Base-by-base conservation (phyloP, 2,888 invertebrate species). In the Plebejus anna region DNA sequence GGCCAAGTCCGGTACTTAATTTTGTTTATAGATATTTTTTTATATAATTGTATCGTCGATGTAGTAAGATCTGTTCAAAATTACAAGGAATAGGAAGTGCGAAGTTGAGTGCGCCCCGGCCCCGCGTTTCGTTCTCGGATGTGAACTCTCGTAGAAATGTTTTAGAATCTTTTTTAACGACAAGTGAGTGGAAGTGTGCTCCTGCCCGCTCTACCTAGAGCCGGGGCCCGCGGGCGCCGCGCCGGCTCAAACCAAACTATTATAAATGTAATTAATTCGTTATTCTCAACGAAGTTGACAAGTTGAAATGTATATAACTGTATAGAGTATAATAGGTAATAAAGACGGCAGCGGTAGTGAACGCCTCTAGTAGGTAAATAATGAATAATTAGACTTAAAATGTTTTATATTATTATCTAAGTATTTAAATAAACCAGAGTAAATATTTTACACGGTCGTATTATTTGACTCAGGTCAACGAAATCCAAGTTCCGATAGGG, bases 1-100 rank as follows among this genome's bases (percentile, higher is more conserved):
- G 92, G 92, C 93, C 93, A 91, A 92, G 84, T 90, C 92, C 89
- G 93, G 93, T 94, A 93, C 93, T 92, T 92, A 92, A 91, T 86
- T 90, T 89, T 92, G 92, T 91, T 89, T 90, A 91, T 91, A 90
- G 89, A 91, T 92, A 91, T 94, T 91, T 93, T 92, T 92, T 92
- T 47, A 91, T 91, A 89, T 91, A 90, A 92, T 16, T 92, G 92
- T 94, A 92, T 90, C 90, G 89, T 90, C 91, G 87, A 90, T 89
- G 89, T 92, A 90, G 91, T 90, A 89, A 89, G 89, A 76, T 90
- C 90, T 90, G 90, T 57, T 38, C 76, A 76, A 71, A 51, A 71
- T 70, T 76, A 76, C 70, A 76, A 71, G 36, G 57, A 71, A 51
- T 11, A 76, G 32, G 51, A 76, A 57, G 76, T 71, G 70, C 76